These are phyloP conservation scores for Siderastrea siderea DNA, from an alignment of 92 coral and sea anemone genomes.

Conservation along the genomic window DNA sequence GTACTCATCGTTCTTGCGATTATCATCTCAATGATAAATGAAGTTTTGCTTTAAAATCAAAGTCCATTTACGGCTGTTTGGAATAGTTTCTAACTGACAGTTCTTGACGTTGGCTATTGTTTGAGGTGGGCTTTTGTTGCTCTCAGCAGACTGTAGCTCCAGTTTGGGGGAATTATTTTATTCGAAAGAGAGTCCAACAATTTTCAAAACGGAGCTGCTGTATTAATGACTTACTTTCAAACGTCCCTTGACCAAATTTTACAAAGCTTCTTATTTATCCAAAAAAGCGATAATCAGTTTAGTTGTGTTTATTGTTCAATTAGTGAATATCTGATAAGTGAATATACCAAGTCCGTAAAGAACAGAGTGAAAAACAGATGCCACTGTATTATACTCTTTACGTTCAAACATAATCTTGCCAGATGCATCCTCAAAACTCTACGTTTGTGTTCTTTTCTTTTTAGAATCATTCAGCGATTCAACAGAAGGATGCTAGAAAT, in stretches of 20 bases:
- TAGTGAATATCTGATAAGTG: constrained; percentile 26
- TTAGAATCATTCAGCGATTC: neutral
- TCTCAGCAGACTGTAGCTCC: neutral
- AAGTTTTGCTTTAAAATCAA: constrained; percentile 23
- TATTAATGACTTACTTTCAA: neutral
- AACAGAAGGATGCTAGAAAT: constrained; percentile 22
- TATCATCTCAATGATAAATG: constrained; percentile 34
- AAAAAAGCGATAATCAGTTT: constrained; percentile 15
- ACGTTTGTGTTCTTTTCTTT: constrained; percentile 9
- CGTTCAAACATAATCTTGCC: constrained; percentile 14
- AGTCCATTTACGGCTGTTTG: constrained; percentile 38
- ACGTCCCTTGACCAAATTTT: neutral
- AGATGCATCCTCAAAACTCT: constrained; percentile 26
- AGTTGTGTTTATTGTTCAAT: constrained; percentile 26
- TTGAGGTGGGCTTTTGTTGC: constrained; percentile 26
- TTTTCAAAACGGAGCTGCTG: neutral
- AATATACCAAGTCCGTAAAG: neutral
- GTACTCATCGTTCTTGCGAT: constrained; percentile 49
- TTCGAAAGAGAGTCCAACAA: neutral
- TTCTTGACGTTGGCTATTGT: constrained; percentile 45
- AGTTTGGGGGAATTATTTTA: constrained; percentile 1
- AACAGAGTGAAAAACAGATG: constrained; percentile 37
- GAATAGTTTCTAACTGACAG: constrained; percentile 31
- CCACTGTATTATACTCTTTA: constrained; percentile 9
- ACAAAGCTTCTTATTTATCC: neutral